Evolutionary conservation across 2,797 vertebrate species (phyloP).

Genomic region (Macrochelys suwanniensis): DNA sequence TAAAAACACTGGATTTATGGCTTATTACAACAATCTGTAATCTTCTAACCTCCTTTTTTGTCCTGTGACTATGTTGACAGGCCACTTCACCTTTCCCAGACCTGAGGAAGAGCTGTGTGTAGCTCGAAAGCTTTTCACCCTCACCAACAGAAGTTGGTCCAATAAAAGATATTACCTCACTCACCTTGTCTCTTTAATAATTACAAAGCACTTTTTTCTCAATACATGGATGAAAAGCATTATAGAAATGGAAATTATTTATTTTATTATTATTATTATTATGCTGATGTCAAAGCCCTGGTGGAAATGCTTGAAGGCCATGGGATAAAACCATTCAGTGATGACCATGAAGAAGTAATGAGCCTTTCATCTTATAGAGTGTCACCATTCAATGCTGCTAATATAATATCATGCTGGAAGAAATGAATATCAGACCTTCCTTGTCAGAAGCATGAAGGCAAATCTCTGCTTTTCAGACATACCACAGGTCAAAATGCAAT

Average conservation of each 20-base stretch:
- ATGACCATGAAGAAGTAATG: conserved; percentile 65
- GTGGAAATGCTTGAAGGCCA: conserved; percentile 47
- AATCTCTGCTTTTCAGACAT: conserved; percentile 62
- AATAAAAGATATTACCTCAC: not conserved
- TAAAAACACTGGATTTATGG: not conserved
- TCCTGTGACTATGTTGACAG: not conserved
- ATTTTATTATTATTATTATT: not conserved
- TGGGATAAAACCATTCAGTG: conserved; percentile 45
- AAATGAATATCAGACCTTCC: conserved; percentile 57
- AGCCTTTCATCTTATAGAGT: conserved; percentile 61
- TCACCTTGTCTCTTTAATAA: not conserved
- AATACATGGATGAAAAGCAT: conserved; percentile 43
- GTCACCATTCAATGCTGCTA: not conserved
- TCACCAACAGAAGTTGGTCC: not conserved
- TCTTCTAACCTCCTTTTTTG: not conserved
- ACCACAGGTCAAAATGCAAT: conserved; percentile 64
- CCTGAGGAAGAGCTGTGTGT: not conserved
- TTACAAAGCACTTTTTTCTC: conserved; percentile 31
- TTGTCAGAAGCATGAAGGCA: conserved; percentile 38
- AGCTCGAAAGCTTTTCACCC: not conserved
- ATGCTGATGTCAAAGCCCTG: conserved; percentile 22
- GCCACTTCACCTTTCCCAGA: not conserved
- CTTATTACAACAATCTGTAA: not conserved
- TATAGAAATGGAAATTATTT: conserved; percentile 66
- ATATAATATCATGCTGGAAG: conserved; percentile 3